Conservation (phyloP, 1,140 invertebrate species). For the Acromyrmex charruanus region DNA sequence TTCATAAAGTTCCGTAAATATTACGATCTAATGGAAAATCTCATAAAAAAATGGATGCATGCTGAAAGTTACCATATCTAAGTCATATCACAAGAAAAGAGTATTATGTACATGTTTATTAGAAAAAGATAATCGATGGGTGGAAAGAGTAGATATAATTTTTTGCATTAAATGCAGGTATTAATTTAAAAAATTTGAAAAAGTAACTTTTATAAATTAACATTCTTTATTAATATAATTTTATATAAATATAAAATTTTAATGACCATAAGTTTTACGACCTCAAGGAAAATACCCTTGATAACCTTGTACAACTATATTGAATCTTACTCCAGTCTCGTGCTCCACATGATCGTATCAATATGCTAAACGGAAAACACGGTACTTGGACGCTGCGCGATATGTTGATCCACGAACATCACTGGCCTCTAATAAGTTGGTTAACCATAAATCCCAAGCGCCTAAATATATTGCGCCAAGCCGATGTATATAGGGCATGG, state of each 20-base stretch:
- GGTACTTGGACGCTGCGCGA: slow-evolving; percentile 4
- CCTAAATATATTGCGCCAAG: slow-evolving; percentile 63
- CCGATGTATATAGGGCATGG: slow-evolving; percentile 66
- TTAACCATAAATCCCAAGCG: slow-evolving; percentile 64
- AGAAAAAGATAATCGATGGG: too few species aligned
- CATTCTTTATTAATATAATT: too few species aligned
- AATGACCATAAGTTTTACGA: too few species aligned
- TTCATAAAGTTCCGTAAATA: not conserved
- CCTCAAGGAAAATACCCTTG: too few species aligned
- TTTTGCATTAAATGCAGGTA: too few species aligned
- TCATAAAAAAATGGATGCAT: not conserved
- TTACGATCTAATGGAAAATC: not conserved
- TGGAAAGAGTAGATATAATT: too few species aligned
- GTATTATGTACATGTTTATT: too few species aligned
- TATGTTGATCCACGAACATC: slow-evolving; percentile 36
- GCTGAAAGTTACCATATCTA: not conserved
- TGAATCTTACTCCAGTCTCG: not conserved
- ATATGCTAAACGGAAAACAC: not conserved
- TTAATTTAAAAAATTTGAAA: too few species aligned
- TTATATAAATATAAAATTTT: too few species aligned
- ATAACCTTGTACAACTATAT: not conserved
- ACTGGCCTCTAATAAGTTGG: slow-evolving; percentile 53
- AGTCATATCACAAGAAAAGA: too few species aligned
- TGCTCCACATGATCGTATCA: not conserved
- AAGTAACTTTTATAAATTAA: too few species aligned